A percentile compares a stretch with the other conserved stretches of the same genome.
Conservation (phyloP, 2,797 vertebrate species). For the Sebastolobus altivelis region DNA sequence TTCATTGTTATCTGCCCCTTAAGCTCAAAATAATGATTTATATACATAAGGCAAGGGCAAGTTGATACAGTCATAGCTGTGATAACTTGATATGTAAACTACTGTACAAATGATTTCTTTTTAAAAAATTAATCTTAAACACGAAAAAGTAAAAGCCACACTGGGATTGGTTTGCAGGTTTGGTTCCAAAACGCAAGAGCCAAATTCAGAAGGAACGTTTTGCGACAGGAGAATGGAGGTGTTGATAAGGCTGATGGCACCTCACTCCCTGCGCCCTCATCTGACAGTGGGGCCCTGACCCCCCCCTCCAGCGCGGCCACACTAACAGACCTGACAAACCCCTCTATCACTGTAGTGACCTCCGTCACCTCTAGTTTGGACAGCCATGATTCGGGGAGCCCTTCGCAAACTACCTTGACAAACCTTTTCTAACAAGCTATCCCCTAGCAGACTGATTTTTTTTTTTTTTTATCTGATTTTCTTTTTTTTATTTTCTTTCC, state of each 20-base stretch:
- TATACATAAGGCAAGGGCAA: slow-evolving; percentile 48
- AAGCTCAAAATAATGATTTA: slow-evolving; percentile 64
- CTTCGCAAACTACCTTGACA: slow-evolving; percentile 99
- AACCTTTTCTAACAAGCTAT: slow-evolving; percentile 97
- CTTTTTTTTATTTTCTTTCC: slow-evolving; percentile 48
- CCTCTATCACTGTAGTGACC: slow-evolving; percentile 98
- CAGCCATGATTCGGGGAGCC: slow-evolving; percentile 99
- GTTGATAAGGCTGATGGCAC: slow-evolving; percentile 99
- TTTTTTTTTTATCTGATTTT: slow-evolving; percentile 60
- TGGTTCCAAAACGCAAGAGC: slow-evolving; percentile 99
- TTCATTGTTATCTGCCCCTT: slow-evolving; percentile 69
- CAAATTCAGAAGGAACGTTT: slow-evolving; percentile 99
- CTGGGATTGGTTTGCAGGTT: slow-evolving; percentile 99
- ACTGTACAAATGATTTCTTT: slow-evolving; percentile 73
- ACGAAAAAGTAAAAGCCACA: slow-evolving; percentile 92
- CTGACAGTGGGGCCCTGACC: slow-evolving; percentile 97
- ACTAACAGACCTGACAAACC: slow-evolving; percentile 99
- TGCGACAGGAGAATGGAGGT: slow-evolving; percentile 99
- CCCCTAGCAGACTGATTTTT: slow-evolving; percentile 76
- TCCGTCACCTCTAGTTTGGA: slow-evolving; percentile 99
- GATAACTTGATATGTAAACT: slow-evolving; percentile 72
- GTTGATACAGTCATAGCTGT: slow-evolving; percentile 67
- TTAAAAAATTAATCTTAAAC: slow-evolving; percentile 70
- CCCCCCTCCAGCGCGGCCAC: slow-evolving; percentile 98
- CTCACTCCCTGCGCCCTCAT: slow-evolving; percentile 96